Percentiles rank a stretch among this genome's conserved stretches.
Conservation (phyloP, 2,113 vertebrate species). For the Stigmatopora argus region DNA sequence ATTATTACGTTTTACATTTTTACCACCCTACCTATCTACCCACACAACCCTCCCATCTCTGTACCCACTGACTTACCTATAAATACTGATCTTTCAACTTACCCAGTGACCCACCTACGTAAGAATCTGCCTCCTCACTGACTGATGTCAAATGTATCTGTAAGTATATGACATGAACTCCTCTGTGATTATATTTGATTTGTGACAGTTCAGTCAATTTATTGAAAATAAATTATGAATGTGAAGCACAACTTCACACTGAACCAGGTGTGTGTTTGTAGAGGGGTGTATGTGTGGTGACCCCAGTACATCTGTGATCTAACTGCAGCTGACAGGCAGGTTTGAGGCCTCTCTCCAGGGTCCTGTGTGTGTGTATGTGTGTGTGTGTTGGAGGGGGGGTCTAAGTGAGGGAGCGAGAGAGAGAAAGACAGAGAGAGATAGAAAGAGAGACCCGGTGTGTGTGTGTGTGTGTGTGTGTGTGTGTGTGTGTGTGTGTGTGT, state of each 20-base stretch:
- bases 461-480: constrained; percentile 2
- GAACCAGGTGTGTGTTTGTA: constrained; percentile 47
- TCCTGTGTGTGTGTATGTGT: constrained; percentile 56
- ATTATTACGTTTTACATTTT: too few species aligned
- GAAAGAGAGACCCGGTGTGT: constrained; percentile 42
- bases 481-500: constrained; percentile 50
- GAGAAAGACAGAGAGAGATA: constrained; percentile 18
- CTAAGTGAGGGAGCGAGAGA: constrained; percentile 49
- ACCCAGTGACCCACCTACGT: neutral
- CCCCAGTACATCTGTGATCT: constrained; percentile 77
- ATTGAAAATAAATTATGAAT: neutral
- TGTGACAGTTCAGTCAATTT: neutral
- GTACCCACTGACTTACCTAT: too few species aligned
- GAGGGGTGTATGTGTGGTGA: constrained; percentile 41
- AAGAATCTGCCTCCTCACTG: neutral
- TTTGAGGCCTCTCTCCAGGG: constrained; percentile 88
- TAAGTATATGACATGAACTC: neutral
- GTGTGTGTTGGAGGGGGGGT: constrained; percentile 49
- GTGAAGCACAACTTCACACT: constrained; percentile 22
- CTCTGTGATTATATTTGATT: neutral
- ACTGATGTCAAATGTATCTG: neutral
- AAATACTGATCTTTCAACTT: neutral
- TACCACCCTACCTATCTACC: neutral
- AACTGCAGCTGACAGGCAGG: constrained; percentile 92
- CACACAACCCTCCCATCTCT: neutral